Conservation (phyloP, 2,888 invertebrate species). For the Podabrus alpinus region DNA sequence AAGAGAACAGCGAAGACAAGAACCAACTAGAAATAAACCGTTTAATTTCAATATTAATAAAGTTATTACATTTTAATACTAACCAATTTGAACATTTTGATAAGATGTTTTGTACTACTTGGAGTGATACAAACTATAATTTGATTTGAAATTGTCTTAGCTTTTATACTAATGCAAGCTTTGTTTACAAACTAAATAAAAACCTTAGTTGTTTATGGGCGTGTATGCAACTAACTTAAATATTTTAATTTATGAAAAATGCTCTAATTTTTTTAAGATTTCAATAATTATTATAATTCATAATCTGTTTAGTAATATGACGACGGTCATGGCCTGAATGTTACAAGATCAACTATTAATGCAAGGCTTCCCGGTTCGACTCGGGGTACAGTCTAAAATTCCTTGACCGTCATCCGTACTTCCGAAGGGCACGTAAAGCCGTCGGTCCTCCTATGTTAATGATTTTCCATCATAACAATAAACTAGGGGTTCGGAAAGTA, state of each 20-base stretch:
- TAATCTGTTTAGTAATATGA: too few species aligned
- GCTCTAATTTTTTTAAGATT: background rate
- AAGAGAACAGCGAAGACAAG: conserved; percentile 26
- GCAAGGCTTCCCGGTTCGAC: too few species aligned
- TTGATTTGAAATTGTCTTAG: background rate
- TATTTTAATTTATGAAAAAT: background rate
- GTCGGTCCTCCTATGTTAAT: too few species aligned
- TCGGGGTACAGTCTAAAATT: too few species aligned
- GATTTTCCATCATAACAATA: too few species aligned
- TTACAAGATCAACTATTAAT: too few species aligned
- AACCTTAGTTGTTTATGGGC: background rate
- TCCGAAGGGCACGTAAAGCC: too few species aligned
- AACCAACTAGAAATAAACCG: conserved; percentile 21
- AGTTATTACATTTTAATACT: background rate
- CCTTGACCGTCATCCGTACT: too few species aligned
- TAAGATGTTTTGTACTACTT: conserved; percentile 6
- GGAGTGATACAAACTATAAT: conserved; percentile 5
- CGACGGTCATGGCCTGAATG: too few species aligned
- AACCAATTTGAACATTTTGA: conserved; percentile 16
- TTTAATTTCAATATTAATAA: background rate
- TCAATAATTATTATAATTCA: too few species aligned
- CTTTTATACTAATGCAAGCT: background rate
- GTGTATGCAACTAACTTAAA: background rate
- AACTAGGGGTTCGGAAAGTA: too few species aligned
- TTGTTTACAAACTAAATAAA: background rate